These are phyloP conservation scores for Adrianichthys oophorus DNA, from an alignment of 2,797 vertebrate species.

Conservation along the genomic window DNA sequence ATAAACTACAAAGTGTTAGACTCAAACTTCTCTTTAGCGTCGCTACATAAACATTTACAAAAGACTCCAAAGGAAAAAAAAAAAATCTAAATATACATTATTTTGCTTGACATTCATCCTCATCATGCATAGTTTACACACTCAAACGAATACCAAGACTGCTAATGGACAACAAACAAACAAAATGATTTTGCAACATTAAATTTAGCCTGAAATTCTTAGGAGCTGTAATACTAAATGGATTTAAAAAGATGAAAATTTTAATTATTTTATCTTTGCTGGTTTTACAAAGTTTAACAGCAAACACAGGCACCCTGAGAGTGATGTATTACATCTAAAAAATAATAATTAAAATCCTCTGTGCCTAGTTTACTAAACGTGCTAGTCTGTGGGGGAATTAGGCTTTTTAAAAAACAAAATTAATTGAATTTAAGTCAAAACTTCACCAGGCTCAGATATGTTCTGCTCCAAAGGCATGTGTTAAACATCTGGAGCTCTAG, in stretches of 20 bases:
- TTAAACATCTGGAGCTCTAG: too few species aligned
- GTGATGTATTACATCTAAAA: conserved; percentile 13
- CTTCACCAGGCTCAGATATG: too few species aligned
- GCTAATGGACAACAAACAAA: conserved; percentile 2
- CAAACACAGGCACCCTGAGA: conserved; percentile 40
- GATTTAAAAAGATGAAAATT: conserved; percentile 7
- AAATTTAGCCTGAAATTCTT: conserved; percentile 23
- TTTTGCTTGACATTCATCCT: conserved; percentile 37
- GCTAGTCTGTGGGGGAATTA: background rate
- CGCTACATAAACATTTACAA: conserved; percentile 51
- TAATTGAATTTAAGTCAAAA: too few species aligned
- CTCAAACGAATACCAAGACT: background rate
- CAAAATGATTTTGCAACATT: conserved; percentile 19
- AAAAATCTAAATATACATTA: conserved; percentile 45
- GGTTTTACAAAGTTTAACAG: conserved; percentile 14
- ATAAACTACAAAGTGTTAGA: conserved; percentile 15
- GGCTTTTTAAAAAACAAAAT: background rate
- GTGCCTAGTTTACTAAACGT: background rate
- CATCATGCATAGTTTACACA: conserved; percentile 1
- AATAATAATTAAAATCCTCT: conserved; percentile 19
- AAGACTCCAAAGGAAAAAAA: conserved; percentile 33
- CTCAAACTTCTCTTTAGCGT: conserved; percentile 21
- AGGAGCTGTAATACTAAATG: conserved; percentile 39
- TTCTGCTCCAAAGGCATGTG: too few species aligned
- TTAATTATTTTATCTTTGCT: conserved; percentile 6